Base-by-base conservation (phyloP, 2,888 invertebrate genomes). In the Coleophora flavipennella region DNA sequence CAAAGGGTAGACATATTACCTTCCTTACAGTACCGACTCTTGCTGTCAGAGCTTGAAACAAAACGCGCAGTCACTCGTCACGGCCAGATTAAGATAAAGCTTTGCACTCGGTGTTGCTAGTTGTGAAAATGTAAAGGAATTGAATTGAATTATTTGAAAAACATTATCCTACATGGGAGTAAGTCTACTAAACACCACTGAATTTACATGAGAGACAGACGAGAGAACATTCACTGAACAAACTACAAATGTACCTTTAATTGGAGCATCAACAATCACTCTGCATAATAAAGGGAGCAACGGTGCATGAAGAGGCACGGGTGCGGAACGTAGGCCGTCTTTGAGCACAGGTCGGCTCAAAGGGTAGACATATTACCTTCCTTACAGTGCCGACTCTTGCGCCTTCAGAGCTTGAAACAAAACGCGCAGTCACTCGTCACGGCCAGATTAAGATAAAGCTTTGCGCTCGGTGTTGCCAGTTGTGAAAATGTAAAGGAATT, bases 401-500 rank as follows among this genome's bases (percentile, higher is more conserved):
- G 37, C 20, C 31, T 39, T 43, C 25, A 12, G 36, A 34, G 14
- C 33, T 13, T 35, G 26, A 12, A 32, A 37, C 38, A 39, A 39
- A 40, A 38, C 42, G 36, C 36, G 40, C 42, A 37, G 13, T 36
- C 38, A 28, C 32, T 36, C 59, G 59, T 59, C 63, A 65, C 67
- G 56, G 50, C 57, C 57, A 74, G 75, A 76, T 77, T 73, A 72
- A 76, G 74, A 75, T 73, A 75, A 77, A 72, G 60, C 68, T 61
- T 62, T 50, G 51, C 58, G 58, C 61, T 62, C 62, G 54, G 59
- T 44, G 56, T 54, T 52, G 55, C 59, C 58, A 50, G 57, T 52
- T 48, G 55, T 55, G 60, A 20, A 3, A 20, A n/a, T n/a, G n/a
- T n/a, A n/a, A n/a, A n/a, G n/a, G n/a, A n/a, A n/a, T n/a, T n/a